Evolutionary conservation across 1,140 invertebrate species (phyloP), one percentile per base, ranked within the genome.

Genomic region (Meteorus sp.): DNA sequence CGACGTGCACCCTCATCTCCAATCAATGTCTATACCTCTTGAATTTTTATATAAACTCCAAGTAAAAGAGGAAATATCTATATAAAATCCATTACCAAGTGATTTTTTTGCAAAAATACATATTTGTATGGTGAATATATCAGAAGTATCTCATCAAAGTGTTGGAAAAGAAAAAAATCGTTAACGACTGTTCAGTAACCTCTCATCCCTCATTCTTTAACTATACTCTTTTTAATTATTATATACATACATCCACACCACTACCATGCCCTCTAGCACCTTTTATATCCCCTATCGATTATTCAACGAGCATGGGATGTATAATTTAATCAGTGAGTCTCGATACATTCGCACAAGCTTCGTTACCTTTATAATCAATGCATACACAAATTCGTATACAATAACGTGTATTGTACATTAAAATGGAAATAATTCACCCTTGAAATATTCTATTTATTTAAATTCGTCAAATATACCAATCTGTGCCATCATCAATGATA

Each of bases 201-300:
- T 56, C 43, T 45, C 43, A 27, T 22, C 20, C 54, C 54, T 37
- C 50, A 35, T 31, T 29, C 33, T 48, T 25, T 48, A 3, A 7
- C 44, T 20, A 17, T 22, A 3, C 8, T 7, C 50, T 37, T 35
- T 33, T 39, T 52, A 27, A 29, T n/a, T n/a, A n/a, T n/a, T n/a
- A n/a, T n/a, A n/a, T n/a, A 33, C 52, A 31, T 47, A 60, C 56
- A 50, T 48, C 44, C 31, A 56, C 25, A 39, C 27, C 23, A 43
- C 52, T 19, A 35, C 54, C 44, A 58, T n/a, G n/a, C n/a, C n/a
- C n/a, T n/a, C n/a, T n/a, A n/a, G n/a, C n/a, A n/a, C 56, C 56
- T 62, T 62, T 62, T 56, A 59, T 56, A 51, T 55, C 37, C 53
- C 48, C 48, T 58, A 58, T 62, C 60, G 60, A 62, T 62, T 62